These are phyloP conservation scores for Dromius quadrimaculatus DNA, from an alignment of 2,888 invertebrate species.

Conservation along the genomic window DNA sequence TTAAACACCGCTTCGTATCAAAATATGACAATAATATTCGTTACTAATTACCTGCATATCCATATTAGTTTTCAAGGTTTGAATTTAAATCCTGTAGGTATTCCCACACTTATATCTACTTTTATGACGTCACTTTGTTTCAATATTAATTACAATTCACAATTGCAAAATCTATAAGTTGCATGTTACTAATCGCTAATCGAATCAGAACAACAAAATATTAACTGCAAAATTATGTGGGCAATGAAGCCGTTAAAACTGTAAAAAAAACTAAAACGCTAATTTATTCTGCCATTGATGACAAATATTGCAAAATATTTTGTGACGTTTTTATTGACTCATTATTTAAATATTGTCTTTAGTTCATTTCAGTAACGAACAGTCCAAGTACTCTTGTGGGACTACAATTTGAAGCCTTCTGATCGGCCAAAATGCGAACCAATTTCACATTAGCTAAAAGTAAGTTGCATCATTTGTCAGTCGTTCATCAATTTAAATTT, in stretches of 20 bases:
- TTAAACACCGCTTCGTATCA: neutral
- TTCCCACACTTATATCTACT: neutral
- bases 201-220: neutral
- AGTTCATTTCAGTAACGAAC: too few species aligned
- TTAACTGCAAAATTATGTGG: neutral
- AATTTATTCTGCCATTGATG: too few species aligned
- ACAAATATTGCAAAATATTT: too few species aligned
- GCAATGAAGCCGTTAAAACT: neutral
- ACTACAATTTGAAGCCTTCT: too few species aligned
- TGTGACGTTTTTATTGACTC: too few species aligned
- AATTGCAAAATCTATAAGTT: slow-evolving; percentile 20
- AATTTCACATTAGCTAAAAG: too few species aligned
- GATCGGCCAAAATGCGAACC: too few species aligned
- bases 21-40: slow-evolving; percentile 19
- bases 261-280: too few species aligned
- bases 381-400: too few species aligned
- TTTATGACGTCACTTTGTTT: slow-evolving; percentile 20
- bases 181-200: neutral
- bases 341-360: too few species aligned
- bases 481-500: too few species aligned
- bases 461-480: too few species aligned
- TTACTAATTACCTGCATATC: slow-evolving; percentile 2
- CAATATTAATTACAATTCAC: slow-evolving; percentile 6
- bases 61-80: slow-evolving; percentile 25
- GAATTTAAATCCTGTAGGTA: slow-evolving; percentile 10